Conservation (phyloP, 2,113 vertebrate species). For the Thamnaconus septentrionalis region DNA sequence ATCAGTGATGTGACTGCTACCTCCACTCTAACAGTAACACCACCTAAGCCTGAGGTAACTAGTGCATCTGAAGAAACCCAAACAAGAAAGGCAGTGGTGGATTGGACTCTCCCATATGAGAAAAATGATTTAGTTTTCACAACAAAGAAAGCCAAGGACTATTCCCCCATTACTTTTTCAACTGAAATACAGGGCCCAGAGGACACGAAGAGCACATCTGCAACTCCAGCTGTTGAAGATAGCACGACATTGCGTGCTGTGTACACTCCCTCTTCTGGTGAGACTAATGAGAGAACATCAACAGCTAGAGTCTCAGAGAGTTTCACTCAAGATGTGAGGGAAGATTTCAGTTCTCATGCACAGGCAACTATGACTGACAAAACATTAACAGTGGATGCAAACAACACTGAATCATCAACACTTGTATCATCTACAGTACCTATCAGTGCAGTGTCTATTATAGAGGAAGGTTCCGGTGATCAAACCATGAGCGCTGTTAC, state of each 20-base stretch:
- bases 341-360: slow-evolving; percentile 10
- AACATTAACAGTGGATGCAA: slow-evolving; percentile 21
- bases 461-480: slow-evolving; percentile 21
- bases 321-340: slow-evolving; percentile 27
- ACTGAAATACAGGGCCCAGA: slow-evolving; percentile 26
- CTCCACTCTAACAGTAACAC: slow-evolving; percentile 27
- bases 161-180: slow-evolving; percentile 23
- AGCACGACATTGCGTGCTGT: slow-evolving; percentile 17
- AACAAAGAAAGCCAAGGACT: slow-evolving; percentile 18
- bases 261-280: slow-evolving; percentile 32
- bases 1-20: slow-evolving; percentile 26
- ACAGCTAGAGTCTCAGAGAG: slow-evolving; percentile 31
- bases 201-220: slow-evolving; percentile 41
- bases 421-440: neutral
- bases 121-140: slow-evolving; percentile 49
- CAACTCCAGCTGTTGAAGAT: slow-evolving; percentile 32
- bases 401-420: slow-evolving; percentile 21
- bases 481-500: slow-evolving; percentile 35
- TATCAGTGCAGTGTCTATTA: slow-evolving; percentile 15
- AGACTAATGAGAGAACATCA: slow-evolving; percentile 37
- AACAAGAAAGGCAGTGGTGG: slow-evolving; percentile 12
- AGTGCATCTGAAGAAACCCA: slow-evolving; percentile 33
- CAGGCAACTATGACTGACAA: slow-evolving; percentile 23
- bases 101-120: slow-evolving; percentile 22
- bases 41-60: slow-evolving; percentile 20